These are phyloP conservation scores for Sus scrofa DNA, from an alignment of 2,113 vertebrate species.

Conservation along the genomic window T2T-Sscrofa CM000814.6:116830001-116830500, in stretches of 20 bases:
- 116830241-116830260: too few species aligned
- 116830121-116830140: background rate
- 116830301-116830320: background rate
- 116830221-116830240: too few species aligned
- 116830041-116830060: too few species aligned
- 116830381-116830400: background rate
- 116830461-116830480: slow-evolving; percentile 14
- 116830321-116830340: slow-evolving; percentile 16
- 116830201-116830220: too few species aligned
- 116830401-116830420: background rate
- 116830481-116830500: background rate
- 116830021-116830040: too few species aligned
- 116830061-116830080: too few species aligned
- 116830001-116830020: too few species aligned
- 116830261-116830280: background rate
- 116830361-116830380: background rate
- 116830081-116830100: too few species aligned
- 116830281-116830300: background rate
- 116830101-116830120: too few species aligned
- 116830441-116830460: background rate
- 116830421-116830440: background rate
- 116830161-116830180: background rate
- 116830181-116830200: slow-evolving; percentile 34
- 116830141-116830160: background rate
- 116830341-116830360: slow-evolving; percentile 21